Base-by-base conservation (phyloP, 1,140 invertebrate species). In the Mizuhopecten yessoensis region DNA sequence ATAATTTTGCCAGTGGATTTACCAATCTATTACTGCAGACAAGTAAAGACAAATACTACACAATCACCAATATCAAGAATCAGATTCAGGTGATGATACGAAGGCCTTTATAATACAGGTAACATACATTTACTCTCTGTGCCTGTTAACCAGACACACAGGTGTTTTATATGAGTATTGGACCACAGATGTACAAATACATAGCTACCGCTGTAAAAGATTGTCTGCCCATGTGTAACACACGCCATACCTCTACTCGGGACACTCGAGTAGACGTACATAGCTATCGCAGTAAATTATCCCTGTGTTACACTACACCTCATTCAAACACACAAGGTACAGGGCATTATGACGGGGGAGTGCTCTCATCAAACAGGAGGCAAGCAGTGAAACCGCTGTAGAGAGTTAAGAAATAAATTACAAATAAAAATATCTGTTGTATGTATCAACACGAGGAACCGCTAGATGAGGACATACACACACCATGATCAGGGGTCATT, bases 181-280 rank as follows among this genome's bases (percentile, higher is more conserved):
- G 57, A 29, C 57, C 57, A 75, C 57, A 75, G 57, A 29, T 75
- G n/a, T 75, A 75, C n/a, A 29, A 0, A 75, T 75, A 29, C 9
- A 45, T 29, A 75, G 57, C 57, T 75, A 75, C 57, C 57, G 17
- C 29, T 17, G 0, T 29, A 29, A 5, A n/a, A 5, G 23, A 75
- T 75, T 75, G 57, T n/a, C 17, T 75, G n/a, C 29, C 57, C n/a
- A 75, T n/a, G 23, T 75, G 57, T 75, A 75, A 75, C n/a, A 75
- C 57, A 17, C 15, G 11, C 15, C 3, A 49, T 49, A 49, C 45
- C 11, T 23, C 2, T 49, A 20, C 11, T 49, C 15, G 11, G 45
- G 3, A 49, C 45, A 49, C n/a, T n/a, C n/a, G n/a, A n/a, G n/a
- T n/a, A n/a, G n/a, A n/a, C n/a, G n/a, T n/a, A n/a, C 45, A 49